phyloP scores from a whole-genome alignment of 1,140 invertebrate species.

The Drosophila watanabei region DNA sequence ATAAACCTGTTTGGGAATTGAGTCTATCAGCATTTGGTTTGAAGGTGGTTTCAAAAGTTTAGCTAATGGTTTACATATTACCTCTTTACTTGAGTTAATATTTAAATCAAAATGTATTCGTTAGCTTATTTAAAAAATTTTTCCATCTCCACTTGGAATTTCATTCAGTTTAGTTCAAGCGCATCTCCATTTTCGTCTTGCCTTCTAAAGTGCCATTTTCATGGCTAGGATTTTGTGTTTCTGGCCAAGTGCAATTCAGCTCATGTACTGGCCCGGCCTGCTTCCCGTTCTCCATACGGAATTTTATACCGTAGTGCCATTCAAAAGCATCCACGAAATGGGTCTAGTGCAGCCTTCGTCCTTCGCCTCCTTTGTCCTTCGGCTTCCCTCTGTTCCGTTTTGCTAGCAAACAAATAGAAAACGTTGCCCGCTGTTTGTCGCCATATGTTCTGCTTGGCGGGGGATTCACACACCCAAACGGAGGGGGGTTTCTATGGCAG shows the following conservation, averaged over 20 bases:
- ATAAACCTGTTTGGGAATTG: conserved; percentile 5
- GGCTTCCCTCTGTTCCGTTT: conserved; percentile 35
- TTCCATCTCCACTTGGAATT: not conserved
- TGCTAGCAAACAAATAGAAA: conserved; percentile 69
- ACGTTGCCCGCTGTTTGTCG: conserved; percentile 53
- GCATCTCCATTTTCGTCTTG: conserved; percentile 19
- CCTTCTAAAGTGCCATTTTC: conserved; percentile 16
- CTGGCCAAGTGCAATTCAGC: conserved; percentile 44
- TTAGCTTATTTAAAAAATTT: not conserved
- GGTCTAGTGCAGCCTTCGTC: conserved; percentile 64
- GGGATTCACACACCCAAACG: conserved; percentile 6
- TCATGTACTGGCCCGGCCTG: conserved; percentile 9
- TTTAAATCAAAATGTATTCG: not conserved
- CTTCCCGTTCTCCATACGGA: not conserved
- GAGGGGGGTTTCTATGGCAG: not conserved
- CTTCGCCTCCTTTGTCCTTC: conserved; percentile 38
- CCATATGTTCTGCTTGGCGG: conserved; percentile 25
- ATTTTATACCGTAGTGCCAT: conserved; percentile 1
- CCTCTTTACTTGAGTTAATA: not conserved
- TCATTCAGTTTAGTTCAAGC: conserved; percentile 15
- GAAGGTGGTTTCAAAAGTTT: not conserved
- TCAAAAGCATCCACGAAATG: conserved; percentile 57
- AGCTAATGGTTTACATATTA: not conserved
- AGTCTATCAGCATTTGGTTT: not conserved
- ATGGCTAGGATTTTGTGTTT: conserved; percentile 14